Percentiles rank a stretch among this genome's conserved stretches.
These are phyloP conservation scores for Conus ventricosus DNA, from an alignment of 1,140 invertebrate genomes.

Conservation along the genomic window DNA sequence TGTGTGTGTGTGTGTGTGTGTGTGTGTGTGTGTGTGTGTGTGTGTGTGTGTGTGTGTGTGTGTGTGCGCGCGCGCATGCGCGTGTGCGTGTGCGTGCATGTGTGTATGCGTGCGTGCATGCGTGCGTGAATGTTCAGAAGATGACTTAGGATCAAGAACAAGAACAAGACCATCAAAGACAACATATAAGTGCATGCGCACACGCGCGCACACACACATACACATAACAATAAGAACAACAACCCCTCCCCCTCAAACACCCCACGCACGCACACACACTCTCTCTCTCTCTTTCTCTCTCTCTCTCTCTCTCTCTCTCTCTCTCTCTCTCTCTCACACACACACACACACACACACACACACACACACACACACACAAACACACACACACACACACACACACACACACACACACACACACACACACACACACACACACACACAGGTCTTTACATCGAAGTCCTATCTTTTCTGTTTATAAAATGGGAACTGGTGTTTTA, in stretches of 20 bases:
- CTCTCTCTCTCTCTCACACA: too few species aligned
- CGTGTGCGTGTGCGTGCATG: background rate
- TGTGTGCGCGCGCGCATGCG: background rate
- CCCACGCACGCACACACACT: background rate
- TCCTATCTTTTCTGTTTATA: too few species aligned
- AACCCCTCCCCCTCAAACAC: background rate
- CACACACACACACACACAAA: too few species aligned
- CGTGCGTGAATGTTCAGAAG: background rate
- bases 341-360: too few species aligned
- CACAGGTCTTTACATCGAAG: too few species aligned
- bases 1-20: conserved; percentile 1
- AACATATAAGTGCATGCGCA: background rate
- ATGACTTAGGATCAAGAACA: background rate
- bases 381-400: too few species aligned
- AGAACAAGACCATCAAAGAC: background rate
- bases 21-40: conserved; percentile 13
- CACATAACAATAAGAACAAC: background rate
- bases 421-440: too few species aligned
- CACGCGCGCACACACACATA: background rate
- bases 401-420: too few species aligned
- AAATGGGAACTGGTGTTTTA: too few species aligned
- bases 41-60: conserved; percentile 12
- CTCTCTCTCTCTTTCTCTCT: background rate
- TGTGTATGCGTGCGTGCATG: background rate
- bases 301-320: too few species aligned